Evolutionary conservation across 2,888 invertebrate species (phyloP), one percentile per base, ranked within the genome.

Genomic region (Uropetala carovei): DNA sequence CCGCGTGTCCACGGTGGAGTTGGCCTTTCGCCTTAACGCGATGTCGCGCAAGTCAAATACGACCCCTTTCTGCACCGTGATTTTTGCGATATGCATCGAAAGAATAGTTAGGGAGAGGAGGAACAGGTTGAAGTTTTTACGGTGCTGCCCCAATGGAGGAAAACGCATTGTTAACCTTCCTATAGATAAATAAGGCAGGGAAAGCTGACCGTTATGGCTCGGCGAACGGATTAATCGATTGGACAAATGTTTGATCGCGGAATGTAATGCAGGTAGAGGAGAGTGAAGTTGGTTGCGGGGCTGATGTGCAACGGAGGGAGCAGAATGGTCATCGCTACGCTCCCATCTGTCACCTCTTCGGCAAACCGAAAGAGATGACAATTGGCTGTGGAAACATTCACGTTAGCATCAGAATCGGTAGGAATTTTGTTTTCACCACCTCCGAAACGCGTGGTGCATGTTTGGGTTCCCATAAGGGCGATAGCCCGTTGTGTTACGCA

Each of bases 331-430:
- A 75, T 75, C 75, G 75, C 75, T 18, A 27, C 75, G 22, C 9
- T 5, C 75, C 27, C 75, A 75, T 75, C 75, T 22, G 27, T 75
- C 75, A 75, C 22, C 22, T 10, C 75, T 75, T 75, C 22, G 22
- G 75, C 75, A 75, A 75, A 75, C 75, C 75, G 75, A 75, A 75
- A 75, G 75, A 75, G 75, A 75, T 75, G 75, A 27, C 75, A 75
- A 75, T 75, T 75, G 75, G 22, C 75, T 75, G 22, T 27, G 75
- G 75, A 75, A 75, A 75, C 75, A 75, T 75, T 75, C 75, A 3
- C 75, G 75, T 13, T 27, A 13, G n/a, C 4, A 22, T 7, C n/a
- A 18, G 22, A 68, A 68, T 18, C 22, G 75, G 13, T 13, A 75
- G 75, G 75, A 13, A 13, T 75, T 27, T 27, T 27, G n/a, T 75